These are phyloP conservation scores for Drosophila grimshawi DNA, from an alignment of 1,140 invertebrate species.

Conservation along the genomic window DNA sequence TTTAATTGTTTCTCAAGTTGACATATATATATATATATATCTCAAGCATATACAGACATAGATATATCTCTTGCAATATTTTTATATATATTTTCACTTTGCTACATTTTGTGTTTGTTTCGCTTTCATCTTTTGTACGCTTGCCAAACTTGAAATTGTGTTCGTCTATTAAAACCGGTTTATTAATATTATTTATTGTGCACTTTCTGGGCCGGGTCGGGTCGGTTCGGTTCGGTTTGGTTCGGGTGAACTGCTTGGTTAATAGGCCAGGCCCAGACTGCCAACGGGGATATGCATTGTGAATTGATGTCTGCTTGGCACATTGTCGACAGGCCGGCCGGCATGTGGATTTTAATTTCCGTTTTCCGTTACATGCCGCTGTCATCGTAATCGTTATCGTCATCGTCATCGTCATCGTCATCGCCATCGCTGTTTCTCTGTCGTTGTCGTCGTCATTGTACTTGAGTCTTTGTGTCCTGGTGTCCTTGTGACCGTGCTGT, in stretches of 20 bases:
- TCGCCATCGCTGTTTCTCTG: slow-evolving; percentile 22
- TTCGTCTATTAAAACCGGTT: slow-evolving; percentile 6
- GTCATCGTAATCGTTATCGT: slow-evolving; percentile 46
- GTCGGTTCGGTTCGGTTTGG: no score
- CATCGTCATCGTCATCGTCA: slow-evolving; percentile 60
- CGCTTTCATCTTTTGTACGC: slow-evolving; percentile 1
- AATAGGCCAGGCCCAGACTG: no score
- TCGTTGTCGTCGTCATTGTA: slow-evolving; percentile 2
- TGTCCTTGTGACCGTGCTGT: background rate
- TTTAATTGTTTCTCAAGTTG: slow-evolving; percentile 50
- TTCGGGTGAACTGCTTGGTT: no score
- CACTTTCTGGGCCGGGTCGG: background rate
- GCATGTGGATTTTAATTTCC: slow-evolving; percentile 74
- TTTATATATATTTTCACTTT: background rate
- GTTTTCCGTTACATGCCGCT: slow-evolving; percentile 68
- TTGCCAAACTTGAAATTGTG: no score
- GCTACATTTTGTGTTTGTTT: slow-evolving; percentile 2
- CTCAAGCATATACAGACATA: background rate
- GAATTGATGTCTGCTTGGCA: slow-evolving; percentile 28
- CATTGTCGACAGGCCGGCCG: slow-evolving; percentile 35
- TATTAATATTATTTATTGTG: slow-evolving; percentile 17
- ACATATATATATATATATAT: slow-evolving; percentile 1
- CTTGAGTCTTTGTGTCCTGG: background rate
- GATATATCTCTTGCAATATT: background rate
- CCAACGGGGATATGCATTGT: background rate